Conservation (phyloP, 2,888 invertebrate genomes). For the Cephalotes varians region DNA sequence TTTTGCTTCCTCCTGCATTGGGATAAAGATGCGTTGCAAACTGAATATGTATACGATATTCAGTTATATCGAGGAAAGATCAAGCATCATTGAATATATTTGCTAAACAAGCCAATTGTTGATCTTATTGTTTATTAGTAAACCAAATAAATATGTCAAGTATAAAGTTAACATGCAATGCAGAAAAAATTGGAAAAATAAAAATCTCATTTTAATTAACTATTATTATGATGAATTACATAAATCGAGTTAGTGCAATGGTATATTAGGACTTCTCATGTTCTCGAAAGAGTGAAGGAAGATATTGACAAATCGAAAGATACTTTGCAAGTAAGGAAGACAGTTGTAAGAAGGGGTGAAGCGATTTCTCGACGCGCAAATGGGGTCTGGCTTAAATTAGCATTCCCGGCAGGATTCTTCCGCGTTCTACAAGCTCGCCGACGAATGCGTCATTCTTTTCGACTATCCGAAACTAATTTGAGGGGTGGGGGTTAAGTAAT, state of each 20-base stretch:
- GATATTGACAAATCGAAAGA: slow-evolving; percentile 54
- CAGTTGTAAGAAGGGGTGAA: slow-evolving; percentile 62
- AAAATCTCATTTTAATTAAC: not conserved
- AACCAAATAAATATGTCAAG: not conserved
- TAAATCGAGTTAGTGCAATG: not conserved
- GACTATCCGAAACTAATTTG: slow-evolving; percentile 84
- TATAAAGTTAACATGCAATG: not conserved
- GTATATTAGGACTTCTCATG: slow-evolving; percentile 5
- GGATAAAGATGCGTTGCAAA: not conserved
- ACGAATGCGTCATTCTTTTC: slow-evolving; percentile 82
- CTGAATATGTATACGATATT: not conserved
- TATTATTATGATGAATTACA: not conserved
- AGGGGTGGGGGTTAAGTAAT: slow-evolving; percentile 81
- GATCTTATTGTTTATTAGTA: not conserved
- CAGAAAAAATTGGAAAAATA: not conserved
- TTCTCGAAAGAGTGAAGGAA: not conserved
- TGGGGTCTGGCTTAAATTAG: slow-evolving; percentile 75
- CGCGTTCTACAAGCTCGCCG: slow-evolving; percentile 70
- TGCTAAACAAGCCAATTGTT: not conserved
- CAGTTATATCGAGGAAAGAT: slow-evolving; percentile 19
- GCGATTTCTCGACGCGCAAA: slow-evolving; percentile 67
- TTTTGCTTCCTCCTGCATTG: not conserved
- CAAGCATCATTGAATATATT: not conserved
- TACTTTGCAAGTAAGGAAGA: slow-evolving; percentile 48
- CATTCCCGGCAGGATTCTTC: slow-evolving; percentile 78